These are phyloP conservation scores for Parambassis ranga DNA, from an alignment of 2,797 vertebrate species.

Conservation along the genomic window DNA sequence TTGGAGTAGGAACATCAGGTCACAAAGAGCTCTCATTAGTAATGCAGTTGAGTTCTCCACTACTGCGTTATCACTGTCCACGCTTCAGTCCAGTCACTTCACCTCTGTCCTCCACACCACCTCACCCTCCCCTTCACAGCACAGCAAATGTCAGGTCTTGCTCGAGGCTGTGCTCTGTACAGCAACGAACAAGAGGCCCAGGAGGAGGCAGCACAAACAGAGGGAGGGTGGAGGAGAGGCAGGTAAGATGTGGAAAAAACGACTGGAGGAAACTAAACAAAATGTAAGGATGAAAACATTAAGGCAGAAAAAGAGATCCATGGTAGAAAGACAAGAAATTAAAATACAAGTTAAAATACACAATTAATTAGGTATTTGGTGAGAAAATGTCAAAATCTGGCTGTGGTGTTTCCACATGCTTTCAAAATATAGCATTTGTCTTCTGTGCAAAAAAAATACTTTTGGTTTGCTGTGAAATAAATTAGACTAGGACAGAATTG, in stretches of 20 bases:
- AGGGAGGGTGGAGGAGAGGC: neutral
- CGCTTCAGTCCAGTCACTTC: slow-evolving; percentile 21
- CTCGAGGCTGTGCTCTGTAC: slow-evolving; percentile 15
- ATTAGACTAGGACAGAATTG: too few species aligned
- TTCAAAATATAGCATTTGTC: too few species aligned
- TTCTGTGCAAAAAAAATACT: too few species aligned
- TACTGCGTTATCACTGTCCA: slow-evolving; percentile 17
- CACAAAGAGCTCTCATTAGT: slow-evolving; percentile 30
- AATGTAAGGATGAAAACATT: neutral
- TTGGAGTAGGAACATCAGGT: slow-evolving; percentile 10
- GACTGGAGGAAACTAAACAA: neutral
- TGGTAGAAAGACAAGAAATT: neutral
- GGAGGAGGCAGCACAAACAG: slow-evolving; percentile 6
- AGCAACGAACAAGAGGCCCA: neutral
- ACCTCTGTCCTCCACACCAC: slow-evolving; percentile 22
- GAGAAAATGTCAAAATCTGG: too few species aligned
- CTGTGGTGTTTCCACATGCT: too few species aligned
- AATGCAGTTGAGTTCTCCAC: slow-evolving; percentile 19
- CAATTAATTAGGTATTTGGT: too few species aligned
- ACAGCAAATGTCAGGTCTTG: slow-evolving; percentile 50
- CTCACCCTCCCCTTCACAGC: neutral
- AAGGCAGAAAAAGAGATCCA: neutral
- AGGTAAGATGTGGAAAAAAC: neutral
- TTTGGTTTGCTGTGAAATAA: too few species aligned
- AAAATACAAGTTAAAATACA: too few species aligned